Conservation (phyloP, 2,888 invertebrate genomes). For the Neoaliturus tenellus region DNA sequence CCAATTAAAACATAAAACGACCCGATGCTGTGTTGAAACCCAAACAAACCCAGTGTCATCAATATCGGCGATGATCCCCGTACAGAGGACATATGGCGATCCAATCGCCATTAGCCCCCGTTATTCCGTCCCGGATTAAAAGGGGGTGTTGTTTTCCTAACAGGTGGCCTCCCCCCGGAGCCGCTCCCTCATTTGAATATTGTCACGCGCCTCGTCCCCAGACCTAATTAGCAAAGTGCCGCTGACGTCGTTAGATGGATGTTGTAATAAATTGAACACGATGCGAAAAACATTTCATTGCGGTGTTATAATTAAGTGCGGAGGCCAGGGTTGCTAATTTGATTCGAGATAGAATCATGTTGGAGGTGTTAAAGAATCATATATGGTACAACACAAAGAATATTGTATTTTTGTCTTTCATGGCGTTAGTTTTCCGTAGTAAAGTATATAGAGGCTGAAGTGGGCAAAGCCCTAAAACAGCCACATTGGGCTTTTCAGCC, state of each 20-base stretch:
- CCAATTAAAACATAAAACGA: no score
- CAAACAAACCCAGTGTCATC: neutral
- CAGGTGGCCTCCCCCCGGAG: conserved; percentile 21
- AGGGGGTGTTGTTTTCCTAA: conserved; percentile 39
- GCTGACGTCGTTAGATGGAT: neutral
- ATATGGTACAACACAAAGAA: no score
- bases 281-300: neutral
- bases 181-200: conserved; percentile 41
- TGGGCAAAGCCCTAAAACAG: no score
- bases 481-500: no score
- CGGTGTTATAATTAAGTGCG: neutral
- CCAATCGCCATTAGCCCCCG: conserved; percentile 45
- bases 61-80: neutral
- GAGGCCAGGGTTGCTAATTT: neutral
- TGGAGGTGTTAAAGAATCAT: no score
- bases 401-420: no score
- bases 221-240: conserved; percentile 19
- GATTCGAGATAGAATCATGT: neutral
- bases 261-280: neutral
- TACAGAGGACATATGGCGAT: conserved; percentile 40
- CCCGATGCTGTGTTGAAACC: no score
- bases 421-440: no score
- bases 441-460: no score
- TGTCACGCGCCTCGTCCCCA: conserved; percentile 19
- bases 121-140: conserved; percentile 40